Conservation (phyloP, 2,888 invertebrate species). For the Limnephilus marmoratus region DNA sequence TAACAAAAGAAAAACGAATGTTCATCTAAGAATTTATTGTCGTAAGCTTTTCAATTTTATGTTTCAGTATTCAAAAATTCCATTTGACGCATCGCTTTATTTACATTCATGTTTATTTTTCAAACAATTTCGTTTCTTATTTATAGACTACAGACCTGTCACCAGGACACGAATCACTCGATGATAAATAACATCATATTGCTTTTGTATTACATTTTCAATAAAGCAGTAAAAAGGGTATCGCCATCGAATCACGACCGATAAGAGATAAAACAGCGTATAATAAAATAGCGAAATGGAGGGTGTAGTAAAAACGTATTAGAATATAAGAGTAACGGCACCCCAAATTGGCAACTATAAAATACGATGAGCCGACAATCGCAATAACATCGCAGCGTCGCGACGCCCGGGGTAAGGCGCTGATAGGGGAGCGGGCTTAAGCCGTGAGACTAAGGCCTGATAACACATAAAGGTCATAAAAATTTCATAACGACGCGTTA, state of each 20-base stretch:
- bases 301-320: constrained; percentile 25
- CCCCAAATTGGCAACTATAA: constrained; percentile 45
- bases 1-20: neutral
- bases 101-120: neutral
- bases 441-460: constrained; percentile 52
- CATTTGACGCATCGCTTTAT: neutral
- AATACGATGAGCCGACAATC: constrained; percentile 53
- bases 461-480: constrained; percentile 64
- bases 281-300: constrained; percentile 1
- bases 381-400: constrained; percentile 40
- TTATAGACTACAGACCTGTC: too few species aligned
- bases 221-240: neutral
- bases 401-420: constrained; percentile 45
- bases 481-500: constrained; percentile 62
- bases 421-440: constrained; percentile 43
- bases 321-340: constrained; percentile 38
- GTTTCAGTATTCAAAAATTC: neutral
- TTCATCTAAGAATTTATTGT: neutral
- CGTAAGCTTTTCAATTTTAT: neutral
- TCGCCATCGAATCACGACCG: neutral
- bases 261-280: constrained; percentile 22
- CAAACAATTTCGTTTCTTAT: neutral
- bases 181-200: neutral
- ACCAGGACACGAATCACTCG: neutral
- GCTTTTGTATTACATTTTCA: neutral